Percentiles rank a stretch among this genome's conserved stretches.
Conservation (phyloP, 2,888 invertebrate species). For the Ectemnius lituratus region DNA sequence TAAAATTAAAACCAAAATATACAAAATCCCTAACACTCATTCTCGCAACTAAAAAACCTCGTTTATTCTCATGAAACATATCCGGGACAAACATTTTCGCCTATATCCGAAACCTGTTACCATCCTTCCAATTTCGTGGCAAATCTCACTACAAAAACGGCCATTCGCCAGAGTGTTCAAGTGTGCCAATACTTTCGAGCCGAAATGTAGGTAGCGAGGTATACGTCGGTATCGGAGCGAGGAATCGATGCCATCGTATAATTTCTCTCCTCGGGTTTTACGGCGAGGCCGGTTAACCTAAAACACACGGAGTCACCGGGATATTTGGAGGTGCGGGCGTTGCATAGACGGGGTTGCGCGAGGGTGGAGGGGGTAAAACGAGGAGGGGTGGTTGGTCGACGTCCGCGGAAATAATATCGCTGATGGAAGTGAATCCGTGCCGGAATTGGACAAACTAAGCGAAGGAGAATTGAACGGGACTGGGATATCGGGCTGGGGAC, state of each 20-base stretch:
- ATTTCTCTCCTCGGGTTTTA: slow-evolving; percentile 43
- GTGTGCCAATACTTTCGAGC: no score
- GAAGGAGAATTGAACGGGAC: slow-evolving; percentile 44
- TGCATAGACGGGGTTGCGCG: slow-evolving; percentile 7
- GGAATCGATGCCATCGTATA: slow-evolving; percentile 40
- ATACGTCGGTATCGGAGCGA: slow-evolving; percentile 13
- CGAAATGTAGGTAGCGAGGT: no score
- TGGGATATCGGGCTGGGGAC: slow-evolving; percentile 1
- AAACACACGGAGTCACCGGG: slow-evolving; percentile 50
- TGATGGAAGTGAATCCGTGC: slow-evolving; percentile 59
- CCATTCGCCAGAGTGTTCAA: no score
- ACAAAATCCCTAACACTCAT: no score
- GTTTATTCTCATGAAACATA: no score
- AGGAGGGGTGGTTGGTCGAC: slow-evolving; percentile 29
- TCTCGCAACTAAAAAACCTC: no score
- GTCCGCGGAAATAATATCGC: slow-evolving; percentile 60
- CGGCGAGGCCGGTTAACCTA: slow-evolving; percentile 47
- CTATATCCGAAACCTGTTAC: no score
- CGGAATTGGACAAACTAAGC: slow-evolving; percentile 55
- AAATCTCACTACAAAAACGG: no score
- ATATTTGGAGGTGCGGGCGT: slow-evolving; percentile 27
- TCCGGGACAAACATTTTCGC: no score
- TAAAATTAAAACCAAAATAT: no score
- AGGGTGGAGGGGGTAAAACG: slow-evolving; percentile 38
- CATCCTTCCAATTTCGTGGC: no score